phyloP scores from a whole-genome alignment of 2,113 vertebrate species.

The Aptenodytes forsteri region DNA sequence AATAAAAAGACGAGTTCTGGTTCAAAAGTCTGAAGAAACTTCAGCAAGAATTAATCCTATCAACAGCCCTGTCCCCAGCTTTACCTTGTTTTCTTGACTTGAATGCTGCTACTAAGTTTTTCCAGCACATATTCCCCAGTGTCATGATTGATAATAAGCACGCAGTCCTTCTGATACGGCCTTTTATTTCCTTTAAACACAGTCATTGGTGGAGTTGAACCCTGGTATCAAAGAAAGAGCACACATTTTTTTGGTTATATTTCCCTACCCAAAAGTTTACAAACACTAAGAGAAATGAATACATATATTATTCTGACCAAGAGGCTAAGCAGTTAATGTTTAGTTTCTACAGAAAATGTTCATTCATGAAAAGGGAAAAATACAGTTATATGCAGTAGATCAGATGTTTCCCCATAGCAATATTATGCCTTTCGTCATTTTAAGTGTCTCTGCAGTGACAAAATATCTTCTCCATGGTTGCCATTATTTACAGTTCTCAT shows the following conservation, averaged over 20 bases:
- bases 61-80: not conserved
- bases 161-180: constrained; percentile 97
- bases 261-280: not conserved
- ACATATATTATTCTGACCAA: not conserved
- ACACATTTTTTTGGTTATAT: not conserved
- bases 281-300: not conserved
- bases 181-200: constrained; percentile 99
- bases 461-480: not conserved
- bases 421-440: constrained; percentile 23
- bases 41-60: not conserved
- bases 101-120: constrained; percentile 97
- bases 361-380: not conserved
- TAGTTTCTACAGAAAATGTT: not conserved
- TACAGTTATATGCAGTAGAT: not conserved
- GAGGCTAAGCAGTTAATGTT: not conserved
- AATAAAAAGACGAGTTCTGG: not conserved
- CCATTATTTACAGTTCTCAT: constrained; percentile 38
- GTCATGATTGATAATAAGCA: constrained; percentile 98
- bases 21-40: not conserved
- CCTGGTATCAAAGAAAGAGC: constrained; percentile 73
- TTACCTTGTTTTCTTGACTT: constrained; percentile 99
- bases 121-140: constrained; percentile 95
- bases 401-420: not conserved
- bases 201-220: constrained; percentile 97
- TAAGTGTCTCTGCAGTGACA: not conserved